Conservation (phyloP, 2,888 invertebrate genomes). For the Mythimna pallens region DNA sequence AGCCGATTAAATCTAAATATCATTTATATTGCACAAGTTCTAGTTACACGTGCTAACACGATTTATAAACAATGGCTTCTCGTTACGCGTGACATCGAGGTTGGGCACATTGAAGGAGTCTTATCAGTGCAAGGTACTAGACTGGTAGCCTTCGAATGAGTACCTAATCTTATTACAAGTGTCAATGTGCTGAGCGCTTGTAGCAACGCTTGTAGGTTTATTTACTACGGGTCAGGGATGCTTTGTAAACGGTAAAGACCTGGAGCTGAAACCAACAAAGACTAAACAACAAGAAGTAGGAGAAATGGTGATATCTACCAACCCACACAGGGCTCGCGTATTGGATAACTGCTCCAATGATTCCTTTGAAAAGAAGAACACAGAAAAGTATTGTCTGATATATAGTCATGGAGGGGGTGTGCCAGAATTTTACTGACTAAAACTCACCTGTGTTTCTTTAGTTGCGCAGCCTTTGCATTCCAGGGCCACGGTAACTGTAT, state of each 20-base stretch:
- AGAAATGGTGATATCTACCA: neutral
- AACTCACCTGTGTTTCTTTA: too few species aligned
- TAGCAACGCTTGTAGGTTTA: slow-evolving; percentile 24
- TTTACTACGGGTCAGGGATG: neutral
- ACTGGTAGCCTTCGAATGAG: slow-evolving; percentile 39
- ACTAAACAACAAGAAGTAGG: neutral
- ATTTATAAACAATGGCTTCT: slow-evolving; percentile 67
- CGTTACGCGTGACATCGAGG: slow-evolving; percentile 41
- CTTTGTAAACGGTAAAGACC: neutral
- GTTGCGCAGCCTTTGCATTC: too few species aligned
- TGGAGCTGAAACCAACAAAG: neutral
- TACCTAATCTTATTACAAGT: slow-evolving; percentile 48
- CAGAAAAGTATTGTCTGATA: neutral
- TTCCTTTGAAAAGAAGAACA: neutral
- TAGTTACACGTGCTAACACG: slow-evolving; percentile 51
- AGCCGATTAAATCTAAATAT: slow-evolving; percentile 14
- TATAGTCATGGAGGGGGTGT: too few species aligned
- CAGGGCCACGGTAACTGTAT: too few species aligned
- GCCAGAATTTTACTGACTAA: too few species aligned
- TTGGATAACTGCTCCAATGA: neutral
- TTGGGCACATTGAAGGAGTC: slow-evolving; percentile 41
- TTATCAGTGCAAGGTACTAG: slow-evolving; percentile 47
- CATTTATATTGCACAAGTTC: slow-evolving; percentile 11
- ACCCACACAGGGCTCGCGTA: too few species aligned
- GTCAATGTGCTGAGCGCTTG: slow-evolving; percentile 19